phyloP scores from a whole-genome alignment of 2,888 invertebrate species.

The Calliphora vomitoria region DNA sequence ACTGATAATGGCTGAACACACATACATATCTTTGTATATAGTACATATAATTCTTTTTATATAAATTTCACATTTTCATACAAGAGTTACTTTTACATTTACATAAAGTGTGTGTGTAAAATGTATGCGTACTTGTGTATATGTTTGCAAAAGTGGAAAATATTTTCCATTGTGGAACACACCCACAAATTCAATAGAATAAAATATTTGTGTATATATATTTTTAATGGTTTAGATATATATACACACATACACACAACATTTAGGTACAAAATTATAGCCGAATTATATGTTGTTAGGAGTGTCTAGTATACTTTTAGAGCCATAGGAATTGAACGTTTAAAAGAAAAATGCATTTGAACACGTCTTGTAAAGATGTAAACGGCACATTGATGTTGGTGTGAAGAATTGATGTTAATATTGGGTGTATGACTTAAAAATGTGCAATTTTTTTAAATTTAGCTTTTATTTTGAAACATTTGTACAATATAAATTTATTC shows the following conservation, averaged over 20 bases:
- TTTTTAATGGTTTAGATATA: background rate
- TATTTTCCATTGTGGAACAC: slow-evolving; percentile 24
- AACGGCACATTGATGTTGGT: too few species aligned
- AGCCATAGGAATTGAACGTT: too few species aligned
- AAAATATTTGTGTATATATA: background rate
- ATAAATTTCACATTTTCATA: slow-evolving; percentile 8
- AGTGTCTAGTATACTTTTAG: background rate
- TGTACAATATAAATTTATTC: too few species aligned
- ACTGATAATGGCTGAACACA: background rate
- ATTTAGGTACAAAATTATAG: background rate
- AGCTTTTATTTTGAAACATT: too few species aligned
- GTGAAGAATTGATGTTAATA: too few species aligned
- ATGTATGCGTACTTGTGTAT: background rate
- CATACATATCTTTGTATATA: background rate
- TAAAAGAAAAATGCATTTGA: too few species aligned
- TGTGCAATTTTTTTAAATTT: too few species aligned
- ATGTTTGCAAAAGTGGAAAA: slow-evolving; percentile 1
- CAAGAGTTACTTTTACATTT: background rate
- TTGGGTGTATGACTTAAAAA: too few species aligned
- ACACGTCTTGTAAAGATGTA: too few species aligned
- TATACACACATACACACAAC: background rate
- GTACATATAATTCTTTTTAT: background rate
- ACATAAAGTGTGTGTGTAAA: background rate
- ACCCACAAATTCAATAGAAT: slow-evolving; percentile 31
- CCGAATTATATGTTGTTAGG: background rate